These are phyloP conservation scores for Smittia sp. DNA, from an alignment of 2,888 invertebrate species.

Conservation along the genomic window DNA sequence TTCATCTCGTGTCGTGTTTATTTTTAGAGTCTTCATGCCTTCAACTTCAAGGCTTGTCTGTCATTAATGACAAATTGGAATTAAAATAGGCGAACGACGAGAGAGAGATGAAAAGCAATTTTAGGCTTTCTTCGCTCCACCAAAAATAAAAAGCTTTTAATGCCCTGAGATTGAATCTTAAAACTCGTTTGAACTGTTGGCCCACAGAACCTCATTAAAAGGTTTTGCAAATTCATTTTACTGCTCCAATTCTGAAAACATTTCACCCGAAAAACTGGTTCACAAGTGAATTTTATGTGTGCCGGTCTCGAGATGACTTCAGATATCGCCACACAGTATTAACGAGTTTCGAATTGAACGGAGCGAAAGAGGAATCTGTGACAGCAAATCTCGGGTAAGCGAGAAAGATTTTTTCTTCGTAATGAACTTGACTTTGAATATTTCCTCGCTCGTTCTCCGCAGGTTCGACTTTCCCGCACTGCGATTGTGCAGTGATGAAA, in stretches of 20 bases:
- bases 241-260: slow-evolving; percentile 9
- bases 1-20: slow-evolving; percentile 29
- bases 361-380: background rate
- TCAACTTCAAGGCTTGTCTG: background rate
- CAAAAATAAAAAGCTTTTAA: background rate
- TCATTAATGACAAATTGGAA: slow-evolving; percentile 41
- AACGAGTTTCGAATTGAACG: background rate
- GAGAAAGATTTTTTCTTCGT: background rate
- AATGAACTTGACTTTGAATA: slow-evolving; percentile 40
- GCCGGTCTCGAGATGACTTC: background rate
- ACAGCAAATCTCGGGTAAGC: background rate
- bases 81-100: slow-evolving; percentile 6
- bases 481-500: background rate
- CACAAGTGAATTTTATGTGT: background rate
- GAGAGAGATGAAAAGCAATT: background rate
- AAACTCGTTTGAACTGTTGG: background rate
- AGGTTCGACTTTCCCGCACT: background rate
- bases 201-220: slow-evolving; percentile 8
- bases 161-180: background rate
- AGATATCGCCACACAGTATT: background rate
- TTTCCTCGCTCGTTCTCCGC: background rate
- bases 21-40: slow-evolving; percentile 30
- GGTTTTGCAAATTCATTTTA: background rate
- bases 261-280: slow-evolving; percentile 4
- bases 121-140: background rate